Conservation (phyloP, 2,113 vertebrate genomes). For the Gobius niger region DNA sequence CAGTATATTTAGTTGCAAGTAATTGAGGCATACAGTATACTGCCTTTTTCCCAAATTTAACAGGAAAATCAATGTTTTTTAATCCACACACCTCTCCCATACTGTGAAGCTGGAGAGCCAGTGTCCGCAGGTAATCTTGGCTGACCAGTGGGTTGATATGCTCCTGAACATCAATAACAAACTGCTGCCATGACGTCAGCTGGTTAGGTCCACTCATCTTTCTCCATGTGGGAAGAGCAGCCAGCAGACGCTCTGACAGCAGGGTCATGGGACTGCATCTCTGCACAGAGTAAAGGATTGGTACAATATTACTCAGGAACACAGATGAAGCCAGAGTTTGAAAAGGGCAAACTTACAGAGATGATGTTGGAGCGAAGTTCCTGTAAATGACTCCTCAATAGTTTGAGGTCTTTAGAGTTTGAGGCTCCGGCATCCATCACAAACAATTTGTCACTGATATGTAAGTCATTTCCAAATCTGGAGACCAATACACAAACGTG, state of each 20-base stretch:
- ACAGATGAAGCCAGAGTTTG: not conserved
- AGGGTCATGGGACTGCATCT: slow-evolving; percentile 85
- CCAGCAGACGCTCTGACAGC: slow-evolving; percentile 89
- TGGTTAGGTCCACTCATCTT: slow-evolving; percentile 94
- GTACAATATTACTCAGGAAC: not conserved
- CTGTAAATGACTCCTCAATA: slow-evolving; percentile 89
- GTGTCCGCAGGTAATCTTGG: slow-evolving; percentile 85
- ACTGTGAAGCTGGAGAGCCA: slow-evolving; percentile 91
- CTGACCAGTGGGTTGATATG: slow-evolving; percentile 94
- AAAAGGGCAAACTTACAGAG: slow-evolving; percentile 62
- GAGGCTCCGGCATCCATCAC: slow-evolving; percentile 92
- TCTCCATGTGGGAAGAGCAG: slow-evolving; percentile 88
- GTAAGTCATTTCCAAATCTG: slow-evolving; percentile 94
- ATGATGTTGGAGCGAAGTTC: slow-evolving; percentile 88
- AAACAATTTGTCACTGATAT: slow-evolving; percentile 91
- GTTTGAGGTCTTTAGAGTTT: slow-evolving; percentile 93
- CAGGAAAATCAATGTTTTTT: not conserved
- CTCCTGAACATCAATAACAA: slow-evolving; percentile 91
- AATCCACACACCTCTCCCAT: slow-evolving; percentile 84
- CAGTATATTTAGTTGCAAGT: not conserved
- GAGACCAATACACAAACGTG: not conserved
- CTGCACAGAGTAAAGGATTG: slow-evolving; percentile 62
- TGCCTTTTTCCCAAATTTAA: not conserved
- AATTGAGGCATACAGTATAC: not conserved
- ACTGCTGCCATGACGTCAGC: slow-evolving; percentile 94